These are phyloP conservation scores for Zootermopsis nevadensis DNA, from an alignment of 2,888 invertebrate genomes.

Conservation along the genomic window DNA sequence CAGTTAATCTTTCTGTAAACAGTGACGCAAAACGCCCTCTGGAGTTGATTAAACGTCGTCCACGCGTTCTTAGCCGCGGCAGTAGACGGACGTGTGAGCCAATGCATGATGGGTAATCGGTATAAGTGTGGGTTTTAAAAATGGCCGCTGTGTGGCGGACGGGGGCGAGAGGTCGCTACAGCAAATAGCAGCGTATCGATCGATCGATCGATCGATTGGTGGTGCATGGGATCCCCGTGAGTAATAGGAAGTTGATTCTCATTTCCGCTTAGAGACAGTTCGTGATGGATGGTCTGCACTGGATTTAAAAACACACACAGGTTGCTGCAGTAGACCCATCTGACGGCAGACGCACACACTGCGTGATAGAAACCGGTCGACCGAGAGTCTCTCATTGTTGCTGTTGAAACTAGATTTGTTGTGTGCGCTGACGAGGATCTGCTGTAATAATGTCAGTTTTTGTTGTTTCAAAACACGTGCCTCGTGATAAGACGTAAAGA, in stretches of 20 bases:
- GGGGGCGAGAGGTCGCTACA: not conserved
- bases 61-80: too few species aligned
- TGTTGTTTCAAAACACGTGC: too few species aligned
- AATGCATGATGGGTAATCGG: too few species aligned
- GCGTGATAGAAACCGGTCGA: not conserved
- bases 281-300: not conserved
- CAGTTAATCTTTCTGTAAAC: too few species aligned
- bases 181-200: not conserved
- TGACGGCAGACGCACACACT: not conserved
- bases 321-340: not conserved
- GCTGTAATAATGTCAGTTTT: too few species aligned
- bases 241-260: slow-evolving; percentile 15
- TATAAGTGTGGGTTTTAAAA: too few species aligned
- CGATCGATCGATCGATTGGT: too few species aligned
- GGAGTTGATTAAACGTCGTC: too few species aligned
- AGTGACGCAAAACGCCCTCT: too few species aligned
- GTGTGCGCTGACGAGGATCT: too few species aligned
- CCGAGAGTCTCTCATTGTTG: not conserved
- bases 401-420: not conserved
- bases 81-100: too few species aligned
- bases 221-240: not conserved
- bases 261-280: not conserved
- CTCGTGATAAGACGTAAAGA: too few species aligned
- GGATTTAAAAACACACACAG: not conserved
- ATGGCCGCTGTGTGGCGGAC: not conserved